phyloP scores from a whole-genome alignment of 1,140 invertebrate species.

The Zaprionus africanus region DNA sequence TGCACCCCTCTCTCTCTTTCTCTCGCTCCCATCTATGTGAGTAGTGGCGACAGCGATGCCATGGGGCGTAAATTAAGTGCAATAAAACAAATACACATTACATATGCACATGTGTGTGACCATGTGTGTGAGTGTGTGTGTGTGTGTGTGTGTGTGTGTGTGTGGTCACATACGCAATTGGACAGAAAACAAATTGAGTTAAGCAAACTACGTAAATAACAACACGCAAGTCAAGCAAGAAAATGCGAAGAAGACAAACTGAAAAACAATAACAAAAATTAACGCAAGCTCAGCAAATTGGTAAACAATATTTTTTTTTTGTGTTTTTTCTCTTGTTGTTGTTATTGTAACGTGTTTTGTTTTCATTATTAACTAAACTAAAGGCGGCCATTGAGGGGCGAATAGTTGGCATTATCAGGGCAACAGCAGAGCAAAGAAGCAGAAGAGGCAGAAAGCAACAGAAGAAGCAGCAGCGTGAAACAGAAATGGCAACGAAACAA shows the following conservation, averaged over 20 bases:
- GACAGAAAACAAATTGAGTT: conserved; percentile 14
- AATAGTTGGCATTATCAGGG: conserved; percentile 37
- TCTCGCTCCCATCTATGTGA: not conserved
- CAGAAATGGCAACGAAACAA: conserved; percentile 16
- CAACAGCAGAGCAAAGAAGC: conserved; percentile 25
- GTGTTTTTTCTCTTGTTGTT: not conserved
- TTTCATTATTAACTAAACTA: conserved; percentile 16
- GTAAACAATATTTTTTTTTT: conserved; percentile 34
- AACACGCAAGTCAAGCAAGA: conserved; percentile 6
- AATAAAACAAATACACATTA: conserved; percentile 53
- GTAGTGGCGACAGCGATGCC: conserved; percentile 40
- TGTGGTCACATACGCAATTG: conserved; percentile 26
- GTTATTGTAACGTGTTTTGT: conserved; percentile 23
- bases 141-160: not conserved
- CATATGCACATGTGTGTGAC: not conserved
- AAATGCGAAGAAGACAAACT: not conserved
- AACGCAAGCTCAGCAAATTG: conserved; percentile 23
- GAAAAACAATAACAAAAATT: conserved; percentile 14
- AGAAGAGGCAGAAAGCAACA: conserved; percentile 21
- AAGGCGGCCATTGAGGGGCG: conserved; percentile 5
- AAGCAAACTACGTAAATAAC: conserved; percentile 10
- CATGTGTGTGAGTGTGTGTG: not conserved
- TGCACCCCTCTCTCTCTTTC: too few relatives aligned
- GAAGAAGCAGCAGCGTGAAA: conserved; percentile 17
- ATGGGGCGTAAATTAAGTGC: conserved; percentile 70